These are phyloP conservation scores for Papilio elwesi DNA, from an alignment of 2,888 invertebrate genomes.

Conservation along the genomic window DNA sequence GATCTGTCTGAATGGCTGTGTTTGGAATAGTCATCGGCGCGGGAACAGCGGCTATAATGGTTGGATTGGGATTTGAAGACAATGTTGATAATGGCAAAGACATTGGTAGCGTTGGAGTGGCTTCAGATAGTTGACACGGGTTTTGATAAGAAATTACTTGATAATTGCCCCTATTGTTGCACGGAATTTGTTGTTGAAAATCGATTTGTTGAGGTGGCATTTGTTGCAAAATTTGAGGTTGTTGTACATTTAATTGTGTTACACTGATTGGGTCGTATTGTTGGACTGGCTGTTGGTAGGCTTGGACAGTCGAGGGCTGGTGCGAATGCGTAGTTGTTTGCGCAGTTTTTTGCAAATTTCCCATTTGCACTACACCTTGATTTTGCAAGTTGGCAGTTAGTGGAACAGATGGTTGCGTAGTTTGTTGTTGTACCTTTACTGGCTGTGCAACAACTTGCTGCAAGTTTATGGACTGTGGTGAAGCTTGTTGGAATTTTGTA, in stretches of 20 bases:
- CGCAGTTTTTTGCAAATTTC: conserved; percentile 22
- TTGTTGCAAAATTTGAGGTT: conserved; percentile 23
- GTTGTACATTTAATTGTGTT: conserved; percentile 20
- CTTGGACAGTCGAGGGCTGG: conserved; percentile 22
- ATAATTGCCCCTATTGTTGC: conserved; percentile 26
- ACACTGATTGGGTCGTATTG: neutral
- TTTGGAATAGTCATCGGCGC: conserved; percentile 9
- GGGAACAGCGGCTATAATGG: conserved; percentile 33
- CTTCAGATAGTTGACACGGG: conserved; percentile 31
- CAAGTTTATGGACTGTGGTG: conserved; percentile 24
- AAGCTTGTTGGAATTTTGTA: conserved; percentile 40
- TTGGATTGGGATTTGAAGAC: conserved; percentile 39
- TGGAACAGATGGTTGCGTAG: conserved; percentile 1
- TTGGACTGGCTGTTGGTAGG: conserved; percentile 24
- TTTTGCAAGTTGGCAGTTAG: conserved; percentile 21
- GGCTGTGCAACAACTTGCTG: conserved; percentile 29
- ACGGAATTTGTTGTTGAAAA: conserved; percentile 29
- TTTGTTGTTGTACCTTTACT: conserved; percentile 11
- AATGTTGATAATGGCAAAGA: conserved; percentile 41
- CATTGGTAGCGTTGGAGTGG: conserved; percentile 1
- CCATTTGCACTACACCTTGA: neutral
- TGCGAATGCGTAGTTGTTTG: conserved; percentile 16
- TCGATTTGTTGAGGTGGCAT: conserved; percentile 20
- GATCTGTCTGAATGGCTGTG: conserved; percentile 26
- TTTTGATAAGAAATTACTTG: conserved; percentile 35